These are phyloP conservation scores for Hemiscyllium ocellatum DNA, from an alignment of 2,113 vertebrate genomes.

Conservation along the genomic window DNA sequence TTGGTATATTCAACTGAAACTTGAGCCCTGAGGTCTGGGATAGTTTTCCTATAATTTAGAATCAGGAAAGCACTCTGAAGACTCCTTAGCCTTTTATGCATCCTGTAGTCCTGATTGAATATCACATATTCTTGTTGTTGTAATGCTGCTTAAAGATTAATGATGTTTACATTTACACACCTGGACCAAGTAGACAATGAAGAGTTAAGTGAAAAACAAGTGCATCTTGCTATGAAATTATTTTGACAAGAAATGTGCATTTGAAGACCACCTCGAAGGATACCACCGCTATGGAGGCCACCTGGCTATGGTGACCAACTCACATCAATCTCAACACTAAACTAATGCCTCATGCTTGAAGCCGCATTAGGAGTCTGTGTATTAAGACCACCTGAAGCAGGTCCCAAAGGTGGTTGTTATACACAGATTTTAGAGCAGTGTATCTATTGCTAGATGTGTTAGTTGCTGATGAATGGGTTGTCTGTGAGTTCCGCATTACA, in stretches of 20 bases:
- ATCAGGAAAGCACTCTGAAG: background rate
- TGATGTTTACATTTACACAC: background rate
- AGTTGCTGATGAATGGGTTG: slow-evolving; percentile 31
- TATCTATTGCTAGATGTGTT: slow-evolving; percentile 28
- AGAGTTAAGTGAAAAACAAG: slow-evolving; percentile 25
- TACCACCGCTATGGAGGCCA: slow-evolving; percentile 29
- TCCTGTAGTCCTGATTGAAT: background rate
- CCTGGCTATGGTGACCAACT: slow-evolving; percentile 18
- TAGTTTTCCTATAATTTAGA: too few relatives aligned
- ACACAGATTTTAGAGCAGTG: slow-evolving; percentile 32
- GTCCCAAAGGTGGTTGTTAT: slow-evolving; percentile 36
- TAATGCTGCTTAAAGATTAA: background rate
- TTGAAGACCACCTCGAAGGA: slow-evolving; percentile 26
- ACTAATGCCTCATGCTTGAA: slow-evolving; percentile 34
- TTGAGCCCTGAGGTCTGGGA: background rate
- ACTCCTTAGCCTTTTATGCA: background rate
- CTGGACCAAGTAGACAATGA: background rate
- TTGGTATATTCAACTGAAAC: background rate
- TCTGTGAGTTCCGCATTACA: slow-evolving; percentile 15
- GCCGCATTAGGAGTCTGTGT: slow-evolving; percentile 32
- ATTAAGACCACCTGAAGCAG: slow-evolving; percentile 30
- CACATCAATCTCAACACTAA: slow-evolving; percentile 32
- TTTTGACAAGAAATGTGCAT: slow-evolving; percentile 9
- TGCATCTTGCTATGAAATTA: background rate
- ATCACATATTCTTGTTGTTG: background rate